phyloP scores from a whole-genome alignment of 2,797 vertebrate species.

The Manis pentadactyla region DNA sequence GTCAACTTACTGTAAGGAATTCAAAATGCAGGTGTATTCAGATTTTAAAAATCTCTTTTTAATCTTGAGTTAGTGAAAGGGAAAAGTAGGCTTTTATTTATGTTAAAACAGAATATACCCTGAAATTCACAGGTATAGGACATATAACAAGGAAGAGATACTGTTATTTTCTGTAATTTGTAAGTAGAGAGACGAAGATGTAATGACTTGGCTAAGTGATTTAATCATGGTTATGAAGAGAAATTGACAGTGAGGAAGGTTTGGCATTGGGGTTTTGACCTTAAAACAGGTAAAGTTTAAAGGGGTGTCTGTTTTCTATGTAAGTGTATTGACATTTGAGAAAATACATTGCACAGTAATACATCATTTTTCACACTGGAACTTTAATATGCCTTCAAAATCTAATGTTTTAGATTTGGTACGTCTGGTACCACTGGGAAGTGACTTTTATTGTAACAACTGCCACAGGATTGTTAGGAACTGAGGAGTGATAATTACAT shows the following conservation, averaged over 20 bases:
- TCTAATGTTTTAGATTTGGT: neutral
- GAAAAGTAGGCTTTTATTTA: conserved; percentile 12
- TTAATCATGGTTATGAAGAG: neutral
- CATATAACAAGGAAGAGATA: neutral
- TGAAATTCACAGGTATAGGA: conserved; percentile 10
- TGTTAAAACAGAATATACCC: conserved; percentile 35
- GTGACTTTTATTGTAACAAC: conserved; percentile 51
- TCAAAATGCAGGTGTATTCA: conserved; percentile 32
- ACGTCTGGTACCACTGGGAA: conserved; percentile 31
- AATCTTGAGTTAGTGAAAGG: neutral
- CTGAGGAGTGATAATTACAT: conserved; percentile 34
- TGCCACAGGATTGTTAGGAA: conserved; percentile 28
- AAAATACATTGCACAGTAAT: neutral
- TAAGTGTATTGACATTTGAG: conserved; percentile 6
- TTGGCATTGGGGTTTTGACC: neutral
- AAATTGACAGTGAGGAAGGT: neutral
- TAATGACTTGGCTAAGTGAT: neutral
- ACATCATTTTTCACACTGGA: conserved; percentile 37
- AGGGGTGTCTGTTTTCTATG: neutral
- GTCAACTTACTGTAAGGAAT: conserved; percentile 51
- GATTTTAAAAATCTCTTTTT: conserved; percentile 30
- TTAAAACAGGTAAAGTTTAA: conserved; percentile 2
- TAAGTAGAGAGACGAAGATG: neutral
- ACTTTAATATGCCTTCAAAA: conserved; percentile 42
- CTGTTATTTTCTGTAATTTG: neutral